A percentile compares a stretch with the other conserved stretches of the same genome.
Evolutionary conservation across 2,113 vertebrate genomes (phyloP).

Genomic region (Capreolus pygargus): DNA sequence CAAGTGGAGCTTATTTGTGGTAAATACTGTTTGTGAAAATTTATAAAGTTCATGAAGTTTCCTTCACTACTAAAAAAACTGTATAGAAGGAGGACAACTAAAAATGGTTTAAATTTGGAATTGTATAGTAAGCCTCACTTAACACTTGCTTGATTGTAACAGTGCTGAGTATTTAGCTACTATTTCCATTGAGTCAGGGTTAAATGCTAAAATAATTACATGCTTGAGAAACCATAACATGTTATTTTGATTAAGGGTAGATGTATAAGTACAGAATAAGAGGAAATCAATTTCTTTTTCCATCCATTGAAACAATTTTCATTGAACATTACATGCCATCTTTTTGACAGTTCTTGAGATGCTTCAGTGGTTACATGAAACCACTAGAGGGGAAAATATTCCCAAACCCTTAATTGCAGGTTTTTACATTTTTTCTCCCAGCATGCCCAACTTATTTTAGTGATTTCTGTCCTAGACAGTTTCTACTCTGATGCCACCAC

Average conservation of each 20-base stretch:
- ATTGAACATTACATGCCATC: neutral
- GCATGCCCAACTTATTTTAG: neutral
- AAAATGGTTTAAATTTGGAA: neutral
- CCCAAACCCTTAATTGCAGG: neutral
- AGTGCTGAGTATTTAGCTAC: neutral
- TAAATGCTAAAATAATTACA: neutral
- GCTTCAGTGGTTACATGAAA: neutral
- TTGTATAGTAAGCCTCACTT: neutral
- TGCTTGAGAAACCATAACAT: neutral
- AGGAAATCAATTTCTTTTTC: neutral
- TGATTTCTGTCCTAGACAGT: neutral
- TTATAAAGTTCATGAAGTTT: neutral
- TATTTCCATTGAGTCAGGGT: neutral
- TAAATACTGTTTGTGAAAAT: constrained; percentile 74
- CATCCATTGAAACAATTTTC: neutral
- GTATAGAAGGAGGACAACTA: neutral
- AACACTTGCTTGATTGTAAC: neutral
- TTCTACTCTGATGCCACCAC: neutral
- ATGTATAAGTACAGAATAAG: neutral
- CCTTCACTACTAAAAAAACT: neutral
- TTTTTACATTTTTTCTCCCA: neutral
- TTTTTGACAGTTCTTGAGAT: neutral
- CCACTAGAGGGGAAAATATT: neutral
- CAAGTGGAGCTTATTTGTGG: constrained; percentile 96
- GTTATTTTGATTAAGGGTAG: constrained; percentile 11